Base-by-base conservation (phyloP, 2,113 vertebrate species). In the Cochlearius cochlearius region DNA sequence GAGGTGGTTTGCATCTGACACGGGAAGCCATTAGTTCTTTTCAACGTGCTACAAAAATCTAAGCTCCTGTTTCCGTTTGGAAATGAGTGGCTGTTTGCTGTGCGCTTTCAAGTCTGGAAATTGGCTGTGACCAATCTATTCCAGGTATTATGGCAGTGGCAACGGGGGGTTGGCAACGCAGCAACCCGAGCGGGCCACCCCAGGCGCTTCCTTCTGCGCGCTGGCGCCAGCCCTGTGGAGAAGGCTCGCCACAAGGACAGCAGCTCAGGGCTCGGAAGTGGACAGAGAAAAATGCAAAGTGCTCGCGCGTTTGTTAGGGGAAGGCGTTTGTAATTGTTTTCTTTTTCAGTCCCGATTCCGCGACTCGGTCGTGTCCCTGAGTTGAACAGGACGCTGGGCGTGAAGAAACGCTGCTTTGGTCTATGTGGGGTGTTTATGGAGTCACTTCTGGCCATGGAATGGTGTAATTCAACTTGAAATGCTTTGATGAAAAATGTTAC, bases 151-250 rank as follows among this genome's bases (percentile, higher is more conserved):
- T 43, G 41, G 15, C 12, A 32, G 67, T 20, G 25, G 36, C 30
- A 25, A 9, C 3, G 34, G 59, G 55, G 43, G 12, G 38, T 59
- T 79, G 55, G 67, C 84, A 55, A 11, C 6, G 39, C 30, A 52
- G 59, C 32, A 15, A 38, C 13, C 15, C 6, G 16, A 43, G 63
- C 8, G 17, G 29, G 19, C 6, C 20, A 32, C 14, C 43, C 39
- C n/a, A 3, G 0, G 3, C 1, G 1, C n/a, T 68, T 53, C 25
- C 25, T 45, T 38, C 52, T 36, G 16, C 2, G 1, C 18, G 34
- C 8, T 73, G 67, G 74, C 64, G 67, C 19, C 27, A 1, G 2
- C 32, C 38, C 9, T 15, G 43, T 55, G 49, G 32, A 25, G 20
- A 38, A 19, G 53, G 34, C 53, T 89, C n/a, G 41, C 34, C 59